Percentiles rank a stretch among this genome's conserved stretches.
These are phyloP conservation scores for Castor canadensis DNA, from an alignment of 2,113 vertebrate species.

Conservation along the genomic window DNA sequence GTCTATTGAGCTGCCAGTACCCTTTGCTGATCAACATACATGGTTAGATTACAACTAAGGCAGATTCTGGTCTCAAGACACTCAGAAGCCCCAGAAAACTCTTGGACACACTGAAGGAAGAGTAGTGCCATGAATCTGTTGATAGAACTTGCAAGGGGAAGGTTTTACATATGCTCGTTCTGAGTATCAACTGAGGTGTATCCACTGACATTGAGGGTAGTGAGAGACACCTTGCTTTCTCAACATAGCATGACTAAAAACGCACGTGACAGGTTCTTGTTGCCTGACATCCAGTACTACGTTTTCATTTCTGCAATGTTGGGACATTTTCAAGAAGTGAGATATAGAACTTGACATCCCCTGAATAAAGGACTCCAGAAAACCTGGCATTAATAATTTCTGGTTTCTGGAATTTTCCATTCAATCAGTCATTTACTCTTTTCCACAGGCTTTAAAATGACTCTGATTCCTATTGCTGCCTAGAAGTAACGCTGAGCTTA, in stretches of 20 bases:
- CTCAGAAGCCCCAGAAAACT: not conserved
- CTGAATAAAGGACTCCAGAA: not conserved
- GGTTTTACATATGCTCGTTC: not conserved
- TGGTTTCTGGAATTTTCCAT: not conserved
- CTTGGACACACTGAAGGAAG: not conserved
- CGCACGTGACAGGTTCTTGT: not conserved
- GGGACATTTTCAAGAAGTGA: not conserved
- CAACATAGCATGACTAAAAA: not conserved
- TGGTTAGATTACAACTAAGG: not conserved
- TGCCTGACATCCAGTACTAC: not conserved
- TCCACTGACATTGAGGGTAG: not conserved
- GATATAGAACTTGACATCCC: not conserved
- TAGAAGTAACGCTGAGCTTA: not conserved
- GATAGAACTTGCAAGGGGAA: not conserved
- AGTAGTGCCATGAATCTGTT: not conserved
- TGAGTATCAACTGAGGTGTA: not conserved
- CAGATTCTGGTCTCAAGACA: not conserved
- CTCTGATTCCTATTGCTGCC: not conserved
- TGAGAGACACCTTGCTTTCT: not conserved
- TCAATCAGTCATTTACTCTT: not conserved
- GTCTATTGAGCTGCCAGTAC: not conserved
- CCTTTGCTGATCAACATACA: not conserved
- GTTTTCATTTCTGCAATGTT: not conserved
- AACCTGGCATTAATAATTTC: not conserved
- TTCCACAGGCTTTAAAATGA: not conserved